A percentile compares a stretch with the other conserved stretches of the same genome.
Conservation (phyloP, 37 sponge, comb jelly and placozoan species). For the Ephydatia muelleri region DNA sequence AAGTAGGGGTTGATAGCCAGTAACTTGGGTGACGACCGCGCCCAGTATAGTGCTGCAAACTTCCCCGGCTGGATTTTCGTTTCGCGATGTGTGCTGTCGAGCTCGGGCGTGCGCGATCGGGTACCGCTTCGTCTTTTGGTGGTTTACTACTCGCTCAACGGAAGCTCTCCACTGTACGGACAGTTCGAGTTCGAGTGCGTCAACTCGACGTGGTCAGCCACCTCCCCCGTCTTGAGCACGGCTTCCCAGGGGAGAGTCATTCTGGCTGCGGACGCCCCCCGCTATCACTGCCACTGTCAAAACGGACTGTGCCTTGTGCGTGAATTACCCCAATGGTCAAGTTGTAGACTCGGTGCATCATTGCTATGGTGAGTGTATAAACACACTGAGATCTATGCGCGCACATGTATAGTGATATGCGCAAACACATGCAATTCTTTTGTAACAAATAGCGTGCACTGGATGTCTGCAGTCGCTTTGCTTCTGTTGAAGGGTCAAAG, state of each 20-base stretch:
- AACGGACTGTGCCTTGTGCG: no score
- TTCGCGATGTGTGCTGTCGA: neutral
- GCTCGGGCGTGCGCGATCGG: neutral
- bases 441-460: neutral
- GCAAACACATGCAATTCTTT: neutral
- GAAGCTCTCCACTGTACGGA: neutral
- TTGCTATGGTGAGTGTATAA: neutral
- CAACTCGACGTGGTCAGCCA: neutral
- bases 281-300: neutral
- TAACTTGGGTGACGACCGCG: neutral
- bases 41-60: neutral
- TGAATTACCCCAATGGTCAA: no score
- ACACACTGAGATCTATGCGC: neutral
- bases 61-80: neutral
- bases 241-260: neutral
- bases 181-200: neutral
- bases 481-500: neutral
- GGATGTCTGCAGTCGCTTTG: neutral
- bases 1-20: neutral
- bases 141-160: neutral
- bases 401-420: no score
- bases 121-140: neutral
- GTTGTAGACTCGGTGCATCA: neutral
- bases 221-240: neutral
- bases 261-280: neutral